phyloP scores from a whole-genome alignment of 2,797 vertebrate genomes.

The Tokudaia muenninki region DNA sequence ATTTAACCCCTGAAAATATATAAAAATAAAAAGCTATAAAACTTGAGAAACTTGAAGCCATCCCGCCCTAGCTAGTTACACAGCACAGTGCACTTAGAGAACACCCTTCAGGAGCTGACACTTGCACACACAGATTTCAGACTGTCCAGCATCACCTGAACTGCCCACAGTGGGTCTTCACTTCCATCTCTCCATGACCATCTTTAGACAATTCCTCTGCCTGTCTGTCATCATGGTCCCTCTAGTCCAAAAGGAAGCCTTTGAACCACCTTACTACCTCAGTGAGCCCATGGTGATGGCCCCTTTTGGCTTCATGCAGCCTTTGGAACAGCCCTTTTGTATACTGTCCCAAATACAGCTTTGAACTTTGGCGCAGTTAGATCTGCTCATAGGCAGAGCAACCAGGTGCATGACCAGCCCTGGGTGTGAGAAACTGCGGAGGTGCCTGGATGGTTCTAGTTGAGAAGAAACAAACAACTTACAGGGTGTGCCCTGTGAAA shows the following conservation, averaged over 20 bases:
- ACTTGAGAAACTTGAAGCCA: conserved; percentile 18
- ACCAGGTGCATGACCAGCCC: background rate
- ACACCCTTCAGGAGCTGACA: background rate
- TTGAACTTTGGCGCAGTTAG: background rate
- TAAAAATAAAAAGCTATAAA: conserved; percentile 26
- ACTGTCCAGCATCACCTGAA: conserved; percentile 26
- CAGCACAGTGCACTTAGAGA: conserved; percentile 31
- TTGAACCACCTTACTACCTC: background rate
- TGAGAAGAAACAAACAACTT: background rate
- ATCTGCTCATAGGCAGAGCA: background rate
- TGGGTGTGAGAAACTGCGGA: background rate
- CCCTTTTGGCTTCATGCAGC: background rate
- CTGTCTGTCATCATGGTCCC: conserved; percentile 2
- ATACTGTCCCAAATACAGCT: conserved; percentile 24
- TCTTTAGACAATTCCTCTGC: conserved; percentile 18
- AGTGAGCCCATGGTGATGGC: background rate
- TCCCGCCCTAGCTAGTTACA: background rate
- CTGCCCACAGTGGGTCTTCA: conserved; percentile 14
- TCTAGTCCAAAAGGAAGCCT: conserved; percentile 53
- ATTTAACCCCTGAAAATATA: background rate
- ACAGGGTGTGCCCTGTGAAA: background rate
- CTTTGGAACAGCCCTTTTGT: conserved; percentile 23
- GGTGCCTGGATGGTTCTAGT: background rate
- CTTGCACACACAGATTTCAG: background rate
- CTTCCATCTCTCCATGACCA: background rate